Conservation (phyloP, 2,797 vertebrate species). For the Crocidura indochinensis region DNA sequence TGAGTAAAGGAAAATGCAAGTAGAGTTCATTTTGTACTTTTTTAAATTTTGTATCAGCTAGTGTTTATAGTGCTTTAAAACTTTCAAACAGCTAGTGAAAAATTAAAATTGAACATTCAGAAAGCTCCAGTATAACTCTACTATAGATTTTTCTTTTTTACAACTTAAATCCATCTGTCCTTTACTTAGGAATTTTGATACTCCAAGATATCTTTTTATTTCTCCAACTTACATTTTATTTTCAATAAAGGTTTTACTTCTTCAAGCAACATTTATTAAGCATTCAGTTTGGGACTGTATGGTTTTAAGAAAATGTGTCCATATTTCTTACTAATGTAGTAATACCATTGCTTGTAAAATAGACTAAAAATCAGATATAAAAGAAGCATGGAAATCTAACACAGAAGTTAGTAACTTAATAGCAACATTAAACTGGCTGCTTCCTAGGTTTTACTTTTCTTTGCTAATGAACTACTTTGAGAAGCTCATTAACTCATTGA, state of each 20-base stretch:
- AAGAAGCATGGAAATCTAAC: conserved; percentile 32
- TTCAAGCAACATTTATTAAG: neutral
- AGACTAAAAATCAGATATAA: conserved; percentile 1
- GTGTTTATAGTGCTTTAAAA: conserved; percentile 56
- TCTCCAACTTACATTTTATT: conserved; percentile 52
- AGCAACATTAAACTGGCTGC: neutral
- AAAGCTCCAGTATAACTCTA: conserved; percentile 51
- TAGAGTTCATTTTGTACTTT: conserved; percentile 2
- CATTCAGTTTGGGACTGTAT: conserved; percentile 27
- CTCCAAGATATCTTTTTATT: conserved; percentile 36
- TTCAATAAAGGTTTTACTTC: conserved; percentile 18
- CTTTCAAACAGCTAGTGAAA: conserved; percentile 37
- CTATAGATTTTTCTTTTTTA: conserved; percentile 60
- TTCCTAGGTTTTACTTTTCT: neutral
- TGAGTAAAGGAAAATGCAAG: conserved; percentile 59
- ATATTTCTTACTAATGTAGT: conserved; percentile 59
- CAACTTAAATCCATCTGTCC: conserved; percentile 64
- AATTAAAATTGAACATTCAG: conserved; percentile 47
- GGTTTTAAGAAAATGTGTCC: conserved; percentile 18
- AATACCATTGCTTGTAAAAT: conserved; percentile 33
- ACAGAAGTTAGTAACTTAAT: neutral
- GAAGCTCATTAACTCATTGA: conserved; percentile 48
- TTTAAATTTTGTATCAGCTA: conserved; percentile 66
- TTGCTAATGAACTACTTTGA: conserved; percentile 24
- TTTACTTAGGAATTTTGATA: conserved; percentile 49